Evolutionary conservation across 2,113 vertebrate genomes (phyloP).

Genomic region (Galbula dea): DNA sequence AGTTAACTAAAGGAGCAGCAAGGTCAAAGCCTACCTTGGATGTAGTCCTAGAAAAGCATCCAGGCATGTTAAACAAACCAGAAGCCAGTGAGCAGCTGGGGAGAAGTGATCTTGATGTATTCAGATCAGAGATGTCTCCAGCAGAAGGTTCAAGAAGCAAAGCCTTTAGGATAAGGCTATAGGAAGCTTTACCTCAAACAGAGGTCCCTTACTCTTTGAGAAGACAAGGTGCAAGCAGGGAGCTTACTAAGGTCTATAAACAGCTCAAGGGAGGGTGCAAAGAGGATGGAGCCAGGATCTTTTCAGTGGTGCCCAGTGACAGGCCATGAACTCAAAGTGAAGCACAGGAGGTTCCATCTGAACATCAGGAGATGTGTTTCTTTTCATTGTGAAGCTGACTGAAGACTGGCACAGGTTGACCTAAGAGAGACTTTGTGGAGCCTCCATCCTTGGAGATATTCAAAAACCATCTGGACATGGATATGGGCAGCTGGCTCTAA

Average conservation of each 20-base stretch:
- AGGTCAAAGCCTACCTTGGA: conserved; percentile 50
- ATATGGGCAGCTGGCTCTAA: accelerated
- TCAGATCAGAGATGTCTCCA: background rate
- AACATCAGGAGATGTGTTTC: background rate
- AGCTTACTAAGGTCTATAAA: background rate
- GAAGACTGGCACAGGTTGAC: background rate
- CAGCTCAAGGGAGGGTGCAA: background rate
- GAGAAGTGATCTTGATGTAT: conserved; percentile 50
- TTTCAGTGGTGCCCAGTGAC: background rate
- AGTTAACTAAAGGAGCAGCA: conserved; percentile 10
- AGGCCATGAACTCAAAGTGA: background rate
- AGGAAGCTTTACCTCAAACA: conserved; percentile 11
- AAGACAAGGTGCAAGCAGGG: background rate
- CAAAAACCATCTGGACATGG: background rate
- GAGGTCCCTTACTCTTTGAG: background rate
- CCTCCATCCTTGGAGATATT: background rate
- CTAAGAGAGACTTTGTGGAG: background rate
- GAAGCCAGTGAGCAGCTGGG: conserved; percentile 31
- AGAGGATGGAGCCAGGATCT: background rate
- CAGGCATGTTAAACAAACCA: conserved; percentile 40
- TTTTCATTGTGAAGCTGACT: background rate
- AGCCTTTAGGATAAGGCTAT: background rate
- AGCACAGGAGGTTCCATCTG: background rate
- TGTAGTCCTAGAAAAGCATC: conserved; percentile 56
- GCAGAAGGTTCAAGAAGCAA: conserved; percentile 25